Evolutionary conservation across 1,140 invertebrate species (phyloP).

Genomic region (Drosophila subobscura): DNA sequence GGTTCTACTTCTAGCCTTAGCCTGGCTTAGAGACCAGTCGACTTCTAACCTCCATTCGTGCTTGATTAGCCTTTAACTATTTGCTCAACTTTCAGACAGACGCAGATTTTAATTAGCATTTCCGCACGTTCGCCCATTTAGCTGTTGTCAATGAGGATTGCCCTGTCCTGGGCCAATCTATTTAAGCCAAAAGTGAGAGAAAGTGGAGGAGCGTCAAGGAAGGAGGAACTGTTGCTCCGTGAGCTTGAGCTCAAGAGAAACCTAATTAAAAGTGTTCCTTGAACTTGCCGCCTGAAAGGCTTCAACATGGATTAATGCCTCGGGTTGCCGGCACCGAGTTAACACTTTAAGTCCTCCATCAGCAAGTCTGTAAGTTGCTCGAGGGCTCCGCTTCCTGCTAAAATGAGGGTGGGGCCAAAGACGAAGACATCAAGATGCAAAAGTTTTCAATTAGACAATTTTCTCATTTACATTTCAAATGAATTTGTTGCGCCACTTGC

Average conservation of each 20-base stretch:
- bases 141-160: constrained; percentile 34
- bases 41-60: constrained; percentile 51
- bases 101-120: constrained; percentile 68
- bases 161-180: constrained; percentile 32
- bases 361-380: constrained; percentile 11
- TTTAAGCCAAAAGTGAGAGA: constrained; percentile 2
- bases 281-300: constrained; percentile 30
- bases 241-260: constrained; percentile 16
- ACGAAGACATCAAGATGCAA: constrained; percentile 37
- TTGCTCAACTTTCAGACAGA: constrained; percentile 41
- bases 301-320: constrained; percentile 53
- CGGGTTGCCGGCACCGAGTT: constrained; percentile 44
- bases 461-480: constrained; percentile 79
- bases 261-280: constrained; percentile 72
- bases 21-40: constrained; percentile 24
- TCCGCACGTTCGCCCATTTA: constrained; percentile 63
- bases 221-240: constrained; percentile 26
- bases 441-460: constrained; percentile 76
- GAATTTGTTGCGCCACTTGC: constrained; percentile 61
- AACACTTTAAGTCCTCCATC: constrained; percentile 68
- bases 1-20: constrained; percentile 52
- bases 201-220: neutral
- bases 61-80: constrained; percentile 25
- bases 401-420: neutral
- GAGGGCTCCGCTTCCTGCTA: no score